Conservation (phyloP, 2,888 invertebrate species). For the Acheta domesticus region DNA sequence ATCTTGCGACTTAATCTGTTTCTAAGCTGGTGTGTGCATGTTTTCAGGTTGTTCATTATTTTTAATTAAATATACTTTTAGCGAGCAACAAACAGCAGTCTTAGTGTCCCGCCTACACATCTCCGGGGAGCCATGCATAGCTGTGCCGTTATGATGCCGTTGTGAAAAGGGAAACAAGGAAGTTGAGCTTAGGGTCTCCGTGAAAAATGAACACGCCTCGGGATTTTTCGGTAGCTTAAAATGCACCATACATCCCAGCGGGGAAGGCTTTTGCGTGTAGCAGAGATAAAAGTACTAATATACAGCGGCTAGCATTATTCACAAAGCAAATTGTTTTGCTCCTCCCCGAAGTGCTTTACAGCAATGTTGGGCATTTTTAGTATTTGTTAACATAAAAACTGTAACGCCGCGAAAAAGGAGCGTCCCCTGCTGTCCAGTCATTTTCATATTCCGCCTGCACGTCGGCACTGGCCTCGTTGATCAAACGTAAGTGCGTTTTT, state of each 20-base stretch:
- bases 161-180: constrained; percentile 18
- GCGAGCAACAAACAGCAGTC: constrained; percentile 18
- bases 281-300: constrained; percentile 18
- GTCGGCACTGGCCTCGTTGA: background rate
- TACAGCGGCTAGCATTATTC: background rate
- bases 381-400: constrained; percentile 3
- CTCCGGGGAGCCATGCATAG: background rate
- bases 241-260: background rate
- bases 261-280: background rate
- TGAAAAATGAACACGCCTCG: background rate
- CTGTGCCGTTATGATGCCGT: background rate
- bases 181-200: constrained; percentile 9
- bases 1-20: constrained; percentile 10
- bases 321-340: constrained; percentile 18
- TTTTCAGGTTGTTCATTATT: constrained; percentile 18
- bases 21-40: constrained; percentile 18
- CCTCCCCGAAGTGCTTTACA: background rate
- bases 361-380: background rate
- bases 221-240: constrained; percentile 18
- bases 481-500: background rate
- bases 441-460: background rate
- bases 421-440: background rate
- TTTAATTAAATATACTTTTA: constrained; percentile 18
- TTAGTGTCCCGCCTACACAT: constrained; percentile 10
- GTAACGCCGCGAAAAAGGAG: background rate